Conservation (phyloP, 2,888 invertebrate species). For the Erpobdella octoculata region DNA sequence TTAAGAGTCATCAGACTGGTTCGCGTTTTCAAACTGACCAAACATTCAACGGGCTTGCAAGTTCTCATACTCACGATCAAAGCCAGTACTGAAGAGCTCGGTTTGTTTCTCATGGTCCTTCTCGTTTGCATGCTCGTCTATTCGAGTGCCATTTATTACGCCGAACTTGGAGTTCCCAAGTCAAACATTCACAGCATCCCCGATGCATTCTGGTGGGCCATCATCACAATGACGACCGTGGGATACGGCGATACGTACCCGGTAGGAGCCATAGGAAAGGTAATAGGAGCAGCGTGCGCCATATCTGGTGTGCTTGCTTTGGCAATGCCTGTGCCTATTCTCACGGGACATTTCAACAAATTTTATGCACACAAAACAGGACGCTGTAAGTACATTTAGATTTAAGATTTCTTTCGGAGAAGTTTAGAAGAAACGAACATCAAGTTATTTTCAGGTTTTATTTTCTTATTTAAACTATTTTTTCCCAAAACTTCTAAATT, state of each 20-base stretch:
- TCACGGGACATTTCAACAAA: constrained; percentile 53
- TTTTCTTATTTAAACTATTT: neutral
- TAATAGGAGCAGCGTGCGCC: constrained; percentile 51
- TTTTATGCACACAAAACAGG: constrained; percentile 37
- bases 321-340: constrained; percentile 54
- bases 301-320: constrained; percentile 53
- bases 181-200: constrained; percentile 52
- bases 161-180: constrained; percentile 50
- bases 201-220: constrained; percentile 53
- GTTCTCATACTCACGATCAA: constrained; percentile 55
- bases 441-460: neutral
- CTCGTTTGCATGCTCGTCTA: constrained; percentile 54
- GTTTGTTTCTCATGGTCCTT: constrained; percentile 54
- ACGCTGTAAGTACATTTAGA: constrained; percentile 36
- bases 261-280: constrained; percentile 48
- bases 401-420: neutral
- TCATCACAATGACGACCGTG: constrained; percentile 52
- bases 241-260: constrained; percentile 52
- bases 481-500: neutral
- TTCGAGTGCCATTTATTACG: constrained; percentile 55
- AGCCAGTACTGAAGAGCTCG: constrained; percentile 53
- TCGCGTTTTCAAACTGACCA: constrained; percentile 54
- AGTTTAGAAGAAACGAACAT: neutral
- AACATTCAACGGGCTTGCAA: constrained; percentile 55
- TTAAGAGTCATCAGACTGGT: constrained; percentile 54